These are phyloP conservation scores for Platyura marginata DNA, from an alignment of 1,140 invertebrate genomes.

Conservation along the genomic window DNA sequence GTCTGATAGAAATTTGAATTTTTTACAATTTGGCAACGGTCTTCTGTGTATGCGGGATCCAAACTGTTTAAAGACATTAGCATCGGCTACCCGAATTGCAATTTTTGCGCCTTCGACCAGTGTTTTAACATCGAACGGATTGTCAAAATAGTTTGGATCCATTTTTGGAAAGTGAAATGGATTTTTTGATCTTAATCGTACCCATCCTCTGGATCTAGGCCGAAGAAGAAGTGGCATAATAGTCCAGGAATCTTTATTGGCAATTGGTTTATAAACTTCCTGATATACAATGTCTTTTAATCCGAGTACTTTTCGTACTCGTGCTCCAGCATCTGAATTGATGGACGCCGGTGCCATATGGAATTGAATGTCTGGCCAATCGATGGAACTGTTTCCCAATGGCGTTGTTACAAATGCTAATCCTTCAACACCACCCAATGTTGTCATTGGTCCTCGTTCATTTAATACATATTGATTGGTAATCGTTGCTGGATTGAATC, in stretches of 20 bases:
- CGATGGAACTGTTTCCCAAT: conserved; percentile 48
- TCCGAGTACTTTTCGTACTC: conserved; percentile 60
- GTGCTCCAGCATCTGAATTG: conserved; percentile 54
- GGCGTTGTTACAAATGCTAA: conserved; percentile 69
- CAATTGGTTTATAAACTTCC: conserved; percentile 54
- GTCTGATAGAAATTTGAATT: conserved; percentile 50
- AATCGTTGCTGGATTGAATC: conserved; percentile 49
- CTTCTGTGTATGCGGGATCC: conserved; percentile 51
- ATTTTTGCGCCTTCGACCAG: conserved; percentile 69
- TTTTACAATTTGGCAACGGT: conserved; percentile 59
- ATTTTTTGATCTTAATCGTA: conserved; percentile 53
- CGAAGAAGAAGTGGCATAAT: conserved; percentile 64
- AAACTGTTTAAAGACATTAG: conserved; percentile 62
- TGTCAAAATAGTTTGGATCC: conserved; percentile 73
- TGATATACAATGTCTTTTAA: conserved; percentile 66
- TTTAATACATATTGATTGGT: conserved; percentile 61
- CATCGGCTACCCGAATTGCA: conserved; percentile 46
- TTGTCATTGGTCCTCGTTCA: conserved; percentile 66
- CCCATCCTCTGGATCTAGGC: conserved; percentile 59
- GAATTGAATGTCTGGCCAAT: conserved; percentile 70
- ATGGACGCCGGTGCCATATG: conserved; percentile 75
- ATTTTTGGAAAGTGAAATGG: conserved; percentile 73
- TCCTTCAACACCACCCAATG: conserved; percentile 66
- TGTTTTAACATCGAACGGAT: conserved; percentile 53
- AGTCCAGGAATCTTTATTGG: conserved; percentile 62